A percentile compares a stretch with the other conserved stretches of the same genome.
Conservation (phyloP, 2,888 invertebrate genomes). For the Tricholauxania praeusta region DNA sequence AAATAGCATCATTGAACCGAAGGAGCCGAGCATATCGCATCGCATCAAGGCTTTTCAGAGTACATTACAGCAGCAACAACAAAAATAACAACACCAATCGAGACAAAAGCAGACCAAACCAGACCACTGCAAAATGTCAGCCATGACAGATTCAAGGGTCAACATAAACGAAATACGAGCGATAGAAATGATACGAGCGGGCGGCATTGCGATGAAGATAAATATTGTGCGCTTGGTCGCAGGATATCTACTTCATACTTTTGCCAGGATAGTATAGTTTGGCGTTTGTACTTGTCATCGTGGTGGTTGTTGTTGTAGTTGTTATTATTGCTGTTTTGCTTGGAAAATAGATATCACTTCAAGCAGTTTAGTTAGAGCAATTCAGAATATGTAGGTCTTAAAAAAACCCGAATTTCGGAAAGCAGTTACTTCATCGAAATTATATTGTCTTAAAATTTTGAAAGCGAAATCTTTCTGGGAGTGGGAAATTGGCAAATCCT, state of each 20-base stretch:
- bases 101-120: not conserved
- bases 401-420: no score
- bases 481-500: no score
- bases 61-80: not conserved
- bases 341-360: no score
- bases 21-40: conserved; percentile 31
- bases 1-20: conserved; percentile 62
- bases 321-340: no score
- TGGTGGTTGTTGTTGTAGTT: no score
- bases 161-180: conserved; percentile 15
- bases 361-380: no score
- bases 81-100: conserved; percentile 1
- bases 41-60: not conserved
- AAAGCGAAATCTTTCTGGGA: no score
- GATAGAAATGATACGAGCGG: not conserved
- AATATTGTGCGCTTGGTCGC: conserved; percentile 40
- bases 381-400: no score
- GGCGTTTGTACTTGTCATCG: not conserved
- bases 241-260: conserved; percentile 10
- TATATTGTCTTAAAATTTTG: no score
- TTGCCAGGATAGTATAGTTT: not conserved
- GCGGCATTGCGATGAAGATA: conserved; percentile 15
- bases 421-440: no score
- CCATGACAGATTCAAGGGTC: conserved; percentile 26
- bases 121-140: not conserved